Evolutionary conservation across 2,888 invertebrate genomes (phyloP), one percentile per base, ranked within the genome.

Genomic region (Andrena dorsata): DNA sequence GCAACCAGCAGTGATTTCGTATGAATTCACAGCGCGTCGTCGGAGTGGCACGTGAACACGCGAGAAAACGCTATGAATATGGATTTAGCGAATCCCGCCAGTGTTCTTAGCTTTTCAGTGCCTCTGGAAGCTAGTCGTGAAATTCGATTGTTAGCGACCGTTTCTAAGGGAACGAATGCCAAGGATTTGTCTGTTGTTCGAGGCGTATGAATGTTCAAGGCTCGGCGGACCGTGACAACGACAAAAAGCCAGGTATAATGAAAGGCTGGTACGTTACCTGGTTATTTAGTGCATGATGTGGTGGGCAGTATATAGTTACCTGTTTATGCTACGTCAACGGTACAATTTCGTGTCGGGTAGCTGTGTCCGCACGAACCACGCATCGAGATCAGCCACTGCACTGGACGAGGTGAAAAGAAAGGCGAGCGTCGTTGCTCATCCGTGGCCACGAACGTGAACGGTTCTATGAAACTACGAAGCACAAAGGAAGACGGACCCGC

Each of bases 311-410:
- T 41, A 35, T 75, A 80, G 69, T 82, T 75, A 80, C 82, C 70
- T 75, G 75, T 65, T 82, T 66, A 32, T 49, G 30, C 61, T 80
- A 73, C 69, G 80, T 74, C 66, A 82, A 71, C 56, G 30, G 47
- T 61, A 61, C 8, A 63, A 47, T 60, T 76, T 53, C 26, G 60
- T 75, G 71, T 70, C 65, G 65, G 51, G 41, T 76, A n/a, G n/a
- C 66, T 20, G 53, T 61, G 53, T 61, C 70, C 73, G 41, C 41
- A 69, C 63, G 68, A 58, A 35, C 35, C 26, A 65, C 66, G 47
- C 79, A 69, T 69, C 49, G 6, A 63, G 69, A 26, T 53, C 20
- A 60, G 64, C n/a, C 64, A 51, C 69, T 30, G 30, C 58, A 30
- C 20, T 20, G 64, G 26, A 10, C 0, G 28, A 64, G 6, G 7